Base-by-base conservation (phyloP, 2,113 vertebrate genomes). In the Nipponia nippon region DNA sequence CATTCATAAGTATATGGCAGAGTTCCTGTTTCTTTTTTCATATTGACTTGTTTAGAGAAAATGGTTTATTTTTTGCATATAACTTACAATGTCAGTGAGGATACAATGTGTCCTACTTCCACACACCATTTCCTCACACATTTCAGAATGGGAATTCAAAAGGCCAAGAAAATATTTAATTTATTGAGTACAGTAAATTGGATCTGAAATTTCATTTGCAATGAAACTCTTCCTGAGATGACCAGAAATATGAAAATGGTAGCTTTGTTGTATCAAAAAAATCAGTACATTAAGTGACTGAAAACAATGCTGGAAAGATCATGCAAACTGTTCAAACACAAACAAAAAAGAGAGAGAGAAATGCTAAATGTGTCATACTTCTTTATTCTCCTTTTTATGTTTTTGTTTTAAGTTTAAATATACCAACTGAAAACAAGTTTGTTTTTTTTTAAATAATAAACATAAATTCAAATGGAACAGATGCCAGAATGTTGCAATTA, bases 401-500 rank as follows among this genome's bases (percentile, higher is more conserved):
- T 38, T 38, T 38, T 38, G 19, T 46, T 56, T 29, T 27, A 40
- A 79, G 22, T 70, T 76, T 66, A 81, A 91, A 72, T 58, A 56
- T 44, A 47, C 3, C 11, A 38, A 47, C 10, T 65, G 47, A 62
- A 91, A 87, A 10, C 1, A 42, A 9, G 1, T 8, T 27, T 52
- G 66, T 66, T 34, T 50, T 49, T 26, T 14, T 34, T 5, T 9
- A 32, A 94, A 67, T 58, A 34, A 3, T 21, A 69, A 93, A 84
- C 18, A 47, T 83, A 93, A 90, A 84, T 87, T 87, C 53, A 77
- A 89, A 86, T 7, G 36, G 66, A 92, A 95, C 61, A 91, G 38
- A 95, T 97, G 77, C 61, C 83, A 90, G 56, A 79, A 71, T 73
- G 40, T 49, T 95, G 87, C 56, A 96, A 95, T 98, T 97, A 97